Evolutionary conservation across 2,888 invertebrate species (phyloP), one percentile per base, ranked within the genome.

Genomic region (Empis livida): DNA sequence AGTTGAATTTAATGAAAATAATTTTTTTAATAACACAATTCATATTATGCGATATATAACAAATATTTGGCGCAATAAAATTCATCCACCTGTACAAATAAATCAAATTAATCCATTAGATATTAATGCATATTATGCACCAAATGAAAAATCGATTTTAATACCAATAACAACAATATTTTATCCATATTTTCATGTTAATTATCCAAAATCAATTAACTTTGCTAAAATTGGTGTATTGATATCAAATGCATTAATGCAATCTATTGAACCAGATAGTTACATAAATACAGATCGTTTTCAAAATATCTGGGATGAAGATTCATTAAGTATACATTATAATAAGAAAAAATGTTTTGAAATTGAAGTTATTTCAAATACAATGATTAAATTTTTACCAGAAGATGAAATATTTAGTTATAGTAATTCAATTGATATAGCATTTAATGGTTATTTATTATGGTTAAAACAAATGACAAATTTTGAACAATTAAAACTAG

Each of bases 361-460:
- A 27, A 23, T 20, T 27, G 23, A 27, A 27, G 6, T 9, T 27
- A 8, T 27, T 6, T 14, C 41, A 41, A 41, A 41, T 41, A n/a
- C 13, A 41, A 41, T n/a, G 23, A 8, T 5, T 6, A 8, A n/a
- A 35, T n/a, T 35, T 35, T 35, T 35, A 31, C 39, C 27, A 30
- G 38, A 15, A 31, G 38, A 42, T 13, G 45, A 48, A 42, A 44
- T 32, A 38, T 42, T 48, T 15, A 38, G 42, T 30, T 44, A 44
- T 20, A 30, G 20, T 42, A 27, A 23, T 38, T 42, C 35, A 14
- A 16, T 48, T 17, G 23, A 42, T 35, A n/a, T 13, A 20, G 44
- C 48, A 10, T 48, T 40, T 35, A 38, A 41, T 15, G 48, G 42
- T 14, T 48, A 48, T 38, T 39, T 42, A 44, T 30, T 31, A 11